Evolutionary conservation across 1,140 invertebrate genomes (phyloP).

Genomic region (Drosophila ogumai): DNA sequence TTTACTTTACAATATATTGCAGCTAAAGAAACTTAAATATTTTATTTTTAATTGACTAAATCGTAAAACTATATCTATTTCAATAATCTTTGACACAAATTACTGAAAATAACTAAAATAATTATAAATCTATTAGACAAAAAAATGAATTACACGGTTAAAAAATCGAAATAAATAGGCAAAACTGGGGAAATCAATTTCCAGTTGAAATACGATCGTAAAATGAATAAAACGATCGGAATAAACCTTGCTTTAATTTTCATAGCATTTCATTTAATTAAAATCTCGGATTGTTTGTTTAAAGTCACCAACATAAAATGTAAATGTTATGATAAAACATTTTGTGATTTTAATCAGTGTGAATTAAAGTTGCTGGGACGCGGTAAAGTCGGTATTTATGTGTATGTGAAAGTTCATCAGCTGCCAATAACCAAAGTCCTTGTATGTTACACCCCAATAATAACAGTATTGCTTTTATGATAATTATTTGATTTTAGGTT

Average conservation of each 20-base stretch:
- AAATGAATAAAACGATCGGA: neutral
- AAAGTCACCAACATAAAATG: conserved; percentile 35
- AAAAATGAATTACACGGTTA: neutral
- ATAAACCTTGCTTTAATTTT: neutral
- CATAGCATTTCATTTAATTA: neutral
- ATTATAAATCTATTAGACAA: neutral
- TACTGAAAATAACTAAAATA: neutral
- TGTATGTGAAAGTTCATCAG: conserved; percentile 14
- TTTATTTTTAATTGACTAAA: neutral
- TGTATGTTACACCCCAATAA: neutral
- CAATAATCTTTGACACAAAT: too few relatives aligned
- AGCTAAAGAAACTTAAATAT: too few relatives aligned
- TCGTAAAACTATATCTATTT: too few relatives aligned
- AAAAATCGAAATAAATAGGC: neutral
- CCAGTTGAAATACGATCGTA: neutral
- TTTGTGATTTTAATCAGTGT: conserved; percentile 19
- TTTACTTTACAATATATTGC: too few relatives aligned
- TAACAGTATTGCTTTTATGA: too few relatives aligned
- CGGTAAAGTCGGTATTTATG: conserved; percentile 20
- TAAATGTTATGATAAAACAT: conserved; percentile 9
- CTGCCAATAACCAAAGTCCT: conserved; percentile 8
- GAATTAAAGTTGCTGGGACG: conserved; percentile 26
- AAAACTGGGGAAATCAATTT: neutral
- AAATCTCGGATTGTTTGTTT: neutral
- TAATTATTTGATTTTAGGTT: neutral